Percentiles rank a stretch among this genome's conserved stretches.
Conservation (phyloP, 2,113 vertebrate species). For the Corythaeola cristata region DNA sequence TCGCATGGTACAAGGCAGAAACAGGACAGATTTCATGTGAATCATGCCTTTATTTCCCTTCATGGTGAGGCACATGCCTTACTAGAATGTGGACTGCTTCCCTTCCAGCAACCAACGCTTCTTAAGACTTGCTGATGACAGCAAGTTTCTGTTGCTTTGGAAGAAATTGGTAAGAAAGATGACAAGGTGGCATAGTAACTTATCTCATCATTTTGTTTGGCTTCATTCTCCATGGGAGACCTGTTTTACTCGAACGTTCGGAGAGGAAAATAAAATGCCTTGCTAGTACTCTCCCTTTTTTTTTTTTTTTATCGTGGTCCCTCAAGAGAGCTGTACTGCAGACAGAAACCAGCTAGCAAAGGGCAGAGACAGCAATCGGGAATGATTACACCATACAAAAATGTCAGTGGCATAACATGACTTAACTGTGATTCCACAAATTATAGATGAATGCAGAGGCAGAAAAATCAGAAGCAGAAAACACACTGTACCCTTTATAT, state of each 20-base stretch:
- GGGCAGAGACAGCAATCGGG: constrained; percentile 26
- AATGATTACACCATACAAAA: constrained; percentile 52
- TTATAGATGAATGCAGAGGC: constrained; percentile 66
- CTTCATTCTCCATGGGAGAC: background rate
- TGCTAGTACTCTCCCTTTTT: background rate
- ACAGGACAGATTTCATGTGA: background rate
- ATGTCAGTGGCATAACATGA: constrained; percentile 58
- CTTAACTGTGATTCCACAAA: constrained; percentile 73
- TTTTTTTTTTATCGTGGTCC: background rate
- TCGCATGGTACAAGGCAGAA: background rate
- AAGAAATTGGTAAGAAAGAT: background rate
- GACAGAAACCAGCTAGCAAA: constrained; percentile 30
- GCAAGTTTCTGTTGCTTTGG: background rate
- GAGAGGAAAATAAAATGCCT: background rate
- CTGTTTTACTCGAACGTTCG: background rate
- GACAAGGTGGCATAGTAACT: background rate
- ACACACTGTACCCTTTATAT: constrained; percentile 45
- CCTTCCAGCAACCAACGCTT: background rate
- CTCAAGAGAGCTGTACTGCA: background rate
- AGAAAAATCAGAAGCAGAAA: constrained; percentile 56
- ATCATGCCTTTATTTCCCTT: background rate
- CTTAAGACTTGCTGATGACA: background rate
- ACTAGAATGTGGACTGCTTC: background rate
- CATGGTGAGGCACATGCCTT: background rate
- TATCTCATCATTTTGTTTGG: background rate